These are phyloP conservation scores for Cinclus mexicanus DNA, from an alignment of 2,113 vertebrate species.

Conservation along the genomic window DNA sequence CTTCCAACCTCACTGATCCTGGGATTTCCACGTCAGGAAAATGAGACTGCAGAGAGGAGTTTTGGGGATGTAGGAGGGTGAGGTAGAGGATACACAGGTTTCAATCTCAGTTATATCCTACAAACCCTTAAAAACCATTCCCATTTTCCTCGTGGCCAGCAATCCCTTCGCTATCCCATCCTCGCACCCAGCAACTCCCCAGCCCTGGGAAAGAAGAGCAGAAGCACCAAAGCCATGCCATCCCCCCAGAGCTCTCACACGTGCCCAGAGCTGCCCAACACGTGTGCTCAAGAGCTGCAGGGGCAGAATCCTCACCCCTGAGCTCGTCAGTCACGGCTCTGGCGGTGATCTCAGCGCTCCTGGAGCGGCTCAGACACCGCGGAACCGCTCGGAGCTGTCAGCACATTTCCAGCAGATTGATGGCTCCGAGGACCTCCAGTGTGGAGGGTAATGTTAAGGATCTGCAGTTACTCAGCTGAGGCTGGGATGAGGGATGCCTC, in stretches of 20 bases:
- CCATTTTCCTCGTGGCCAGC: accelerated
- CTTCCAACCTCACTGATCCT: background rate
- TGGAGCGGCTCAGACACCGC: background rate
- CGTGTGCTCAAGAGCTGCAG: background rate
- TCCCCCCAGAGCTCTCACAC: background rate
- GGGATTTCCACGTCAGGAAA: background rate
- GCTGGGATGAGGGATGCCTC: conserved; percentile 64
- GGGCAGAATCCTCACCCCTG: background rate
- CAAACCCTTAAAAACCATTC: background rate
- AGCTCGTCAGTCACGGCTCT: background rate
- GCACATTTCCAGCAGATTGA: conserved; percentile 35
- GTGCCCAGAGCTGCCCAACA: background rate
- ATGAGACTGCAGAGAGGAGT: accelerated
- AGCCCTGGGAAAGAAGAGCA: background rate
- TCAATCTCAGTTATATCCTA: background rate
- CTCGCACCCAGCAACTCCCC: background rate
- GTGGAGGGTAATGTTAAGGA: conserved; percentile 50
- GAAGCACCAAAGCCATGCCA: accelerated
- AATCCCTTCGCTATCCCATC: background rate
- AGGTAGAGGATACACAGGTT: background rate
- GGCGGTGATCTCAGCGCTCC: conserved; percentile 11
- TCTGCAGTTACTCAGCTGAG: conserved; percentile 32
- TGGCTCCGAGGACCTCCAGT: conserved; percentile 33
- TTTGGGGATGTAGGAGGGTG: background rate
- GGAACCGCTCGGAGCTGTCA: conserved; percentile 51